phyloP scores from a whole-genome alignment of 2,113 vertebrate genomes.

The Amphilophus citrinellus region DNA sequence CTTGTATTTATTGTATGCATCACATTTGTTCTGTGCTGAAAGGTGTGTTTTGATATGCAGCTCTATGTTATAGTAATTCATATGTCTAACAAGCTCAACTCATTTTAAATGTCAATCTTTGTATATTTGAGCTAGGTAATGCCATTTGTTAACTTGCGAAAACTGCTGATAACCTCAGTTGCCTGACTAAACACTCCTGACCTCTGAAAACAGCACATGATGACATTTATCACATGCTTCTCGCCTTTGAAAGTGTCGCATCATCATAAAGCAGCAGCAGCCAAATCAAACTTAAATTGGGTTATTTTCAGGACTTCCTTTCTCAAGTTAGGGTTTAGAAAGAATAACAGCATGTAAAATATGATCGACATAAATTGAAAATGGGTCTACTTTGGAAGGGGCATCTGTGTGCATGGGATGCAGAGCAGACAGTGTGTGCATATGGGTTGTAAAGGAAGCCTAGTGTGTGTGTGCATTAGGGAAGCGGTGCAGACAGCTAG shows the following conservation, averaged over 20 bases:
- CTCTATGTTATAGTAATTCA: background rate
- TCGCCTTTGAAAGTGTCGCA: background rate
- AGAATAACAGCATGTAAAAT: background rate
- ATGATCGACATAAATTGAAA: background rate
- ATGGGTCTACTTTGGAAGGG: background rate
- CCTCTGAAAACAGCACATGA: background rate
- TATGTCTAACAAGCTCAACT: background rate
- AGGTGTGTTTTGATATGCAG: background rate
- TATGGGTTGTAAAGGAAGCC: rapidly evolving
- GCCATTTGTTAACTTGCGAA: background rate
- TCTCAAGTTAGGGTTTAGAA: background rate
- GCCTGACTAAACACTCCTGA: background rate
- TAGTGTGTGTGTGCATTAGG: conserved; percentile 9
- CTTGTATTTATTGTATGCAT: background rate
- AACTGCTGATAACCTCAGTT: background rate
- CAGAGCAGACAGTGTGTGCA: conserved; percentile 43
- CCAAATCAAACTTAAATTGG: background rate
- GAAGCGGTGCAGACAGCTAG: conserved; percentile 61
- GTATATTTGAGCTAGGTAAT: background rate
- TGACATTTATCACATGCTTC: conserved; percentile 6
- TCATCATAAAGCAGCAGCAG: conserved; percentile 1
- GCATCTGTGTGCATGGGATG: conserved; percentile 41
- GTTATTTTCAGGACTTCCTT: background rate
- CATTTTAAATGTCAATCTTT: background rate
- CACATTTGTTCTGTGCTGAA: rapidly evolving